These are phyloP conservation scores for Chloebia gouldiae DNA, from an alignment of 2,113 vertebrate genomes.

Conservation along the genomic window DNA sequence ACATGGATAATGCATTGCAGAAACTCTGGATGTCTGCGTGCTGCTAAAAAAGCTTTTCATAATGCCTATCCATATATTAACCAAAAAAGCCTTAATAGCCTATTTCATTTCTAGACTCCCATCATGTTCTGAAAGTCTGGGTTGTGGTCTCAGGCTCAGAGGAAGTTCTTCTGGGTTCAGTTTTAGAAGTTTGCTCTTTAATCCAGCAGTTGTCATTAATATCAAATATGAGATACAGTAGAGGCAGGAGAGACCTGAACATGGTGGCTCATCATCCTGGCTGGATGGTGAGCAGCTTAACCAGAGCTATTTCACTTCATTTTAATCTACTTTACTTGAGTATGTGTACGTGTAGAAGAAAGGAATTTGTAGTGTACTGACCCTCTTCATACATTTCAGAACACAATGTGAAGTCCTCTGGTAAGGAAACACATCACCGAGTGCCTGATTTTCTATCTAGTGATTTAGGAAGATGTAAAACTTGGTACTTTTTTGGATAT, in stretches of 20 bases:
- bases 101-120: not conserved
- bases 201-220: not conserved
- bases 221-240: not conserved
- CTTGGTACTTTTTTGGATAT: not conserved
- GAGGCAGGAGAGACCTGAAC: not conserved
- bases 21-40: not conserved
- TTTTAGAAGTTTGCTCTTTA: not conserved
- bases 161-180: not conserved
- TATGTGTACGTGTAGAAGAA: rapidly evolving
- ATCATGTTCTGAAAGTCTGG: not conserved
- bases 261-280: not conserved
- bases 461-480: not conserved
- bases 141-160: not conserved
- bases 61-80: not conserved
- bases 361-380: not conserved
- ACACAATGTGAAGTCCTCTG: not conserved
- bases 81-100: not conserved
- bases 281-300: not conserved
- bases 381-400: not conserved
- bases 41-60: not conserved
- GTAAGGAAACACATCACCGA: not conserved
- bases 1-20: not conserved
- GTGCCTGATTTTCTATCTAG: not conserved
- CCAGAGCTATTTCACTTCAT: not conserved
- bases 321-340: not conserved